These are phyloP conservation scores for Ophioninae sp. DNA, from an alignment of 2,888 invertebrate species.

Conservation along the genomic window DNA sequence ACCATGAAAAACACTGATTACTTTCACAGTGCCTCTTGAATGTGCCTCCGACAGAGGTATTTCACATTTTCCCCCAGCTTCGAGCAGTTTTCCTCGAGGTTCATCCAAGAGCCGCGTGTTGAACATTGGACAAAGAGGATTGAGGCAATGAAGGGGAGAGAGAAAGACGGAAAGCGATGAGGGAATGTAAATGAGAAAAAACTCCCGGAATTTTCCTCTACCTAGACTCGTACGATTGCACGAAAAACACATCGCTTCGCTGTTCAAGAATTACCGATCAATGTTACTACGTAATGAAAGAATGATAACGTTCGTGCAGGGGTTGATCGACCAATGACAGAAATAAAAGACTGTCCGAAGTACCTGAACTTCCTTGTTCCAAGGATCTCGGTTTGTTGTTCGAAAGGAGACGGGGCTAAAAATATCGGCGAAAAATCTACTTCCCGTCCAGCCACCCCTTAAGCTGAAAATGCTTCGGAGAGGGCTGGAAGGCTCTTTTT, in stretches of 20 bases:
- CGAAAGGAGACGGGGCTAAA: conserved; percentile 19
- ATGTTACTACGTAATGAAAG: not conserved
- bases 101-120: not conserved
- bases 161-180: not conserved
- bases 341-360: not conserved
- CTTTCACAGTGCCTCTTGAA: conserved; percentile 30
- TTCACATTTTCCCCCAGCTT: conserved; percentile 18
- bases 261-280: not conserved
- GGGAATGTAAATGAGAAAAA: conserved; percentile 13
- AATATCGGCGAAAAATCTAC: conserved; percentile 63
- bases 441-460: conserved; percentile 25
- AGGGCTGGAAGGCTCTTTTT: conserved; percentile 9
- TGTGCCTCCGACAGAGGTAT: conserved; percentile 30
- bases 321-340: not conserved
- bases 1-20: conserved; percentile 50
- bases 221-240: conserved; percentile 1
- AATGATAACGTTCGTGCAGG: not conserved
- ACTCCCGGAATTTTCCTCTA: conserved; percentile 7
- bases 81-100: not conserved
- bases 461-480: conserved; percentile 12
- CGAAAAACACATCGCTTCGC: conserved; percentile 4
- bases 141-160: conserved; percentile 2
- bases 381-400: conserved; percentile 11
- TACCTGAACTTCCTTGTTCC: not conserved
- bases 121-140: not conserved